Evolutionary conservation across 2,888 invertebrate genomes (phyloP).

Genomic region (Agonopterix alstromeriana): DNA sequence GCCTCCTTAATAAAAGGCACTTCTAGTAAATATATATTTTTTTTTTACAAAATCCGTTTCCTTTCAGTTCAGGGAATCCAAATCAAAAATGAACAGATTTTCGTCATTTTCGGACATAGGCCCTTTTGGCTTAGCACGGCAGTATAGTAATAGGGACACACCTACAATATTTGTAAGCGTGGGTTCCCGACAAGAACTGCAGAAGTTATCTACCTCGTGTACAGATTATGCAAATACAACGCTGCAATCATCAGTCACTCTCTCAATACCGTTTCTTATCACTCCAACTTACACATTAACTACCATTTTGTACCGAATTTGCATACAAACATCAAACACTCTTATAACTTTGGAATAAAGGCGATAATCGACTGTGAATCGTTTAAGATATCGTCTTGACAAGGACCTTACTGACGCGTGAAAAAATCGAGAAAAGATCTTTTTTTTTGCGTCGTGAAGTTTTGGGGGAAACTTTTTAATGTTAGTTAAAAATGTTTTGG

Average conservation of each 20-base stretch:
- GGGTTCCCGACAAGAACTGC: neutral
- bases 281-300: conserved; percentile 29
- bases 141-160: too few relatives aligned
- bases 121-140: too few relatives aligned
- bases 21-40: too few relatives aligned
- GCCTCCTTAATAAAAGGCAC: too few relatives aligned
- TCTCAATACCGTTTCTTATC: conserved; percentile 52
- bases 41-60: too few relatives aligned
- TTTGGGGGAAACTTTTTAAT: neutral
- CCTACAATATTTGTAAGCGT: too few relatives aligned
- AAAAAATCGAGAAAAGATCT: conserved; percentile 24
- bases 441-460: conserved; percentile 12
- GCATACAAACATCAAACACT: conserved; percentile 1
- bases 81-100: too few relatives aligned
- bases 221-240: conserved; percentile 45
- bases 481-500: neutral
- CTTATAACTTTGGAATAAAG: conserved; percentile 10
- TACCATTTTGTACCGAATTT: conserved; percentile 9
- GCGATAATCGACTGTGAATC: conserved; percentile 13
- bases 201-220: neutral
- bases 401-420: conserved; percentile 28
- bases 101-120: too few relatives aligned
- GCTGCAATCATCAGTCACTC: conserved; percentile 49
- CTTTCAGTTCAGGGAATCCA: too few relatives aligned
- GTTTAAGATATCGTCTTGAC: conserved; percentile 22